Conservation (phyloP, 2,113 vertebrate species). For the Nipponia nippon region DNA sequence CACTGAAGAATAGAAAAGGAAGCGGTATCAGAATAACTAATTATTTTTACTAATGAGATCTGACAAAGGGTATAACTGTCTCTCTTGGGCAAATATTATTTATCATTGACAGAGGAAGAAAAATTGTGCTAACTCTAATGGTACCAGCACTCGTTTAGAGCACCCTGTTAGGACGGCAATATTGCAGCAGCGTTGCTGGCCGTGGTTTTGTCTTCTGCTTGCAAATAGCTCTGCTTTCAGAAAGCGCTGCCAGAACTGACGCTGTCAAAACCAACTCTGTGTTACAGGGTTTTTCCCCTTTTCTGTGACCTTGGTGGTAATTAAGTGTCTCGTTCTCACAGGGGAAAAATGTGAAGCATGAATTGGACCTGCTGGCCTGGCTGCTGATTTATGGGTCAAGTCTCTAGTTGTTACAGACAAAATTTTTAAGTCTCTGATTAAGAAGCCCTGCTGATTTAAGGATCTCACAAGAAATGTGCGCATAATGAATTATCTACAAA, state of each 20-base stretch:
- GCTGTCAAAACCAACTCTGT: slow-evolving; percentile 32
- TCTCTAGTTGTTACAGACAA: slow-evolving; percentile 67
- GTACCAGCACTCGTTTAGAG: neutral
- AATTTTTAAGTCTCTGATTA: slow-evolving; percentile 74
- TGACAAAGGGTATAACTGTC: neutral
- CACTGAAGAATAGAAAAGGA: neutral
- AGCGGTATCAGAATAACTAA: neutral
- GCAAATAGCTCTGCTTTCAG: slow-evolving; percentile 12
- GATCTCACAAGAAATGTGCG: slow-evolving; percentile 71
- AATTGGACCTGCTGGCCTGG: slow-evolving; percentile 57
- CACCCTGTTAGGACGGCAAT: neutral
- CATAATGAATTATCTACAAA: slow-evolving; percentile 74
- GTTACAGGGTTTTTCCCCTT: slow-evolving; percentile 39
- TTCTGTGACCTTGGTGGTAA: slow-evolving; percentile 68
- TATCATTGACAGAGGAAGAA: neutral
- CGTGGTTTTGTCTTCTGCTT: neutral
- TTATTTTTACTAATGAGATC: neutral
- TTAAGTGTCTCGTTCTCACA: slow-evolving; percentile 61
- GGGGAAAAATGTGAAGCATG: slow-evolving; percentile 53
- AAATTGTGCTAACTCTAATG: neutral
- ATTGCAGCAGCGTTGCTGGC: neutral
- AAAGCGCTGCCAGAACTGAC: slow-evolving; percentile 35
- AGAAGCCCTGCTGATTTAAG: slow-evolving; percentile 73
- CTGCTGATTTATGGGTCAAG: slow-evolving; percentile 74
- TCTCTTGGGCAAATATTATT: neutral